A percentile compares a stretch with the other conserved stretches of the same genome.
phyloP scores from a whole-genome alignment of 1,140 invertebrate species.

The Anoplolepis gracilipes region DNA sequence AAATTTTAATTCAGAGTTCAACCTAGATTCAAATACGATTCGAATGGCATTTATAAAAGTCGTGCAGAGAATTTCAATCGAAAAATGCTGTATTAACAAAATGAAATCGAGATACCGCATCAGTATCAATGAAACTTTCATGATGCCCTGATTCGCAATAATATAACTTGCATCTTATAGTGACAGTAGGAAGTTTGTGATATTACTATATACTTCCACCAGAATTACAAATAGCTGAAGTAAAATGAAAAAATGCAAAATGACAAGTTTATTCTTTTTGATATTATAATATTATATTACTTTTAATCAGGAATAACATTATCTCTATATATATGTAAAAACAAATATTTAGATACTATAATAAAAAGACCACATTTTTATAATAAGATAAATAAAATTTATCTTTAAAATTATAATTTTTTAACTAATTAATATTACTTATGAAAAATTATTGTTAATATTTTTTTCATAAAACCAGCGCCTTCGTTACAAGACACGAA shows the following conservation, averaged over 20 bases:
- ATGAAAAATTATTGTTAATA: background rate
- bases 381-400: background rate
- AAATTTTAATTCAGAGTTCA: constrained; percentile 38
- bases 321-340: background rate
- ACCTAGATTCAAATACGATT: background rate
- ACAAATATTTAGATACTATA: background rate
- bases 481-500: background rate
- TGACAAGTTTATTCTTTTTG: background rate
- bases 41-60: constrained; percentile 5
- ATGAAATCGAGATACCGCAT: background rate
- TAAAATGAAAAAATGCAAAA: background rate
- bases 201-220: background rate
- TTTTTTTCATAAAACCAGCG: background rate
- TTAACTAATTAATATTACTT: background rate
- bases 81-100: background rate
- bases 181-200: background rate
- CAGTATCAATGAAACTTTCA: background rate
- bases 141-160: background rate
- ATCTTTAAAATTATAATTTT: background rate
- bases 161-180: background rate
- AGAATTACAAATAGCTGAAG: background rate
- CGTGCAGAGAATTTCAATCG: background rate
- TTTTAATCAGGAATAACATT: background rate
- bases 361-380: background rate
- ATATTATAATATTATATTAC: background rate